Percentiles rank a stretch among this genome's conserved stretches.
Evolutionary conservation across 2,888 invertebrate species (phyloP).

Genomic region (Ectemnius continuus): DNA sequence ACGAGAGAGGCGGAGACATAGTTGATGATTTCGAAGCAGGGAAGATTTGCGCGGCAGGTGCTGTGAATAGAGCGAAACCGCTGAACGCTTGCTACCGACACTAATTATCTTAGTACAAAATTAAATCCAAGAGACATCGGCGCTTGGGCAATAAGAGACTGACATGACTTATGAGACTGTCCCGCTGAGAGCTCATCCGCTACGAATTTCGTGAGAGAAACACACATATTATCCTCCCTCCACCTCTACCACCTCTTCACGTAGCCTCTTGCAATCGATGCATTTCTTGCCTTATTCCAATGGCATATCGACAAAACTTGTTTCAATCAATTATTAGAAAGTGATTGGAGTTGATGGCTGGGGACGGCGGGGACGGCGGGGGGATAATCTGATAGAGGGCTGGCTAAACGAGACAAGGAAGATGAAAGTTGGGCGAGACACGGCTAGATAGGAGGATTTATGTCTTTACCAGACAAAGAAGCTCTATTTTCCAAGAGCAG

Average conservation of each 20-base stretch:
- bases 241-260: no score
- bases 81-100: constrained; percentile 58
- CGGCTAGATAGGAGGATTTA: neutral
- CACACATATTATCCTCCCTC: no score
- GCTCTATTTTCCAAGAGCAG: neutral
- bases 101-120: constrained; percentile 74
- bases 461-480: neutral
- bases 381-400: no score
- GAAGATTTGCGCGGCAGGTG: constrained; percentile 71
- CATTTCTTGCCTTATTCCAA: no score
- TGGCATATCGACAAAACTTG: no score
- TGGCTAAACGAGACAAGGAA: neutral
- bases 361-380: no score
- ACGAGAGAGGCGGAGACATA: constrained; percentile 19
- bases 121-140: constrained; percentile 72
- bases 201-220: neutral
- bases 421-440: neutral
- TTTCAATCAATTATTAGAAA: no score
- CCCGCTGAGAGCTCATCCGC: constrained; percentile 14
- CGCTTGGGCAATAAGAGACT: constrained; percentile 39
- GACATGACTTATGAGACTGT: constrained; percentile 55
- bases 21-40: constrained; percentile 43
- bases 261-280: neutral
- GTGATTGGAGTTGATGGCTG: no score
- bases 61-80: constrained; percentile 75